Evolutionary conservation across 1,140 invertebrate species (phyloP).

Genomic region (Cepaea nemoralis): DNA sequence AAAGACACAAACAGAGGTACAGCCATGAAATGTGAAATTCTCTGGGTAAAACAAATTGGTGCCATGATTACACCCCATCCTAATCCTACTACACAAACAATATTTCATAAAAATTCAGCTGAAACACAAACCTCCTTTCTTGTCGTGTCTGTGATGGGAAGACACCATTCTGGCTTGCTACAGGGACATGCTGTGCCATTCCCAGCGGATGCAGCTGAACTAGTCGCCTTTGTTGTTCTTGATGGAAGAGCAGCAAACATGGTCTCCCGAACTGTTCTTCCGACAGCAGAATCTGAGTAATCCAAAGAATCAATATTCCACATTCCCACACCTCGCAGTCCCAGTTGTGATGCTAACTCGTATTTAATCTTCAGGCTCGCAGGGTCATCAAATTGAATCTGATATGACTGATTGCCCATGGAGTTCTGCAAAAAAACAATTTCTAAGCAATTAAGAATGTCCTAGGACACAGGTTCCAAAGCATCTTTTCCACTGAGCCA

Average conservation of each 20-base stretch:
- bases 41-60: too few species aligned
- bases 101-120: too few species aligned
- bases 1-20: too few species aligned
- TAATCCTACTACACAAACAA: too few species aligned
- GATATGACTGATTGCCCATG: constrained; percentile 49
- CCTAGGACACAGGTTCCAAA: too few species aligned
- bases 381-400: constrained; percentile 69
- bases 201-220: not conserved
- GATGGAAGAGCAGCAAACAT: constrained; percentile 65
- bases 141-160: constrained; percentile 45
- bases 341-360: constrained; percentile 52
- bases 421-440: constrained; percentile 40
- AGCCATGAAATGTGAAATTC: too few species aligned
- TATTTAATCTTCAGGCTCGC: constrained; percentile 65
- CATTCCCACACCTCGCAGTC: constrained; percentile 71
- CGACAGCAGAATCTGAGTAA: constrained; percentile 52
- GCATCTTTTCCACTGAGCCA: too few species aligned
- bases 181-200: constrained; percentile 41
- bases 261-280: constrained; percentile 35
- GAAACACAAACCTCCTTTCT: constrained; percentile 47
- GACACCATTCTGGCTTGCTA: constrained; percentile 40
- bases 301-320: constrained; percentile 71
- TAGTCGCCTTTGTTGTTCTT: not conserved
- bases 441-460: too few species aligned
- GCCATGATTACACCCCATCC: too few species aligned